phyloP scores from a whole-genome alignment of 2,797 vertebrate genomes.

The Cacajao melanocephalus region DNA sequence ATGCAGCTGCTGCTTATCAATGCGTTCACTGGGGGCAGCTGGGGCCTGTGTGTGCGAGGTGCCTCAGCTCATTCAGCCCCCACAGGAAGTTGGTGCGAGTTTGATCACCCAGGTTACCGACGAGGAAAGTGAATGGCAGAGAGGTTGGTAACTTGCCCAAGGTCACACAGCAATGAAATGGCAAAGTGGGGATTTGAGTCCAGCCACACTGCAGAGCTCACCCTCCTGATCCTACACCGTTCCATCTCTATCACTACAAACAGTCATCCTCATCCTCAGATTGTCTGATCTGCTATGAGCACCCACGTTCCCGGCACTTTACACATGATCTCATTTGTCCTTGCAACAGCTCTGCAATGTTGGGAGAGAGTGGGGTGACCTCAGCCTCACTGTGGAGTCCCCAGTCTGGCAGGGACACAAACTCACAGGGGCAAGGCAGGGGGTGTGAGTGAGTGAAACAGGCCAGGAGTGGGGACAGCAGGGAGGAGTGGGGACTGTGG shows the following conservation, averaged over 20 bases:
- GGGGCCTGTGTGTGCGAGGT: accelerated
- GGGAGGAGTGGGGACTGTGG: background rate
- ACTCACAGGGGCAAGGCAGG: background rate
- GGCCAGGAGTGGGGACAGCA: background rate
- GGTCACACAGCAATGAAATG: background rate
- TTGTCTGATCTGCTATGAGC: background rate
- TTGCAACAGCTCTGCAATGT: background rate
- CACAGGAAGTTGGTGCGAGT: background rate
- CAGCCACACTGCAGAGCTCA: background rate
- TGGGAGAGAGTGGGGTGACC: background rate
- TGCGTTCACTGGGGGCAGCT: background rate
- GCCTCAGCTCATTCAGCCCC: background rate
- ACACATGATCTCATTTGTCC: background rate
- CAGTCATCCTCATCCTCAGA: too few species aligned
- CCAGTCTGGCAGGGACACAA: background rate
- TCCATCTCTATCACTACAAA: background rate
- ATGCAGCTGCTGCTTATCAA: background rate
- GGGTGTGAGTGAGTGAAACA: too few species aligned
- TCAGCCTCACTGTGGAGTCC: background rate
- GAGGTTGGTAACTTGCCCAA: background rate
- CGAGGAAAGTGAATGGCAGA: background rate
- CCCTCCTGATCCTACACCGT: too few species aligned
- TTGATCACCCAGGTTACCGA: background rate
- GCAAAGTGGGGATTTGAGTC: background rate
- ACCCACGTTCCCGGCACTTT: background rate